phyloP scores from a whole-genome alignment of 2,888 invertebrate species.

The Oeneis ivallda region DNA sequence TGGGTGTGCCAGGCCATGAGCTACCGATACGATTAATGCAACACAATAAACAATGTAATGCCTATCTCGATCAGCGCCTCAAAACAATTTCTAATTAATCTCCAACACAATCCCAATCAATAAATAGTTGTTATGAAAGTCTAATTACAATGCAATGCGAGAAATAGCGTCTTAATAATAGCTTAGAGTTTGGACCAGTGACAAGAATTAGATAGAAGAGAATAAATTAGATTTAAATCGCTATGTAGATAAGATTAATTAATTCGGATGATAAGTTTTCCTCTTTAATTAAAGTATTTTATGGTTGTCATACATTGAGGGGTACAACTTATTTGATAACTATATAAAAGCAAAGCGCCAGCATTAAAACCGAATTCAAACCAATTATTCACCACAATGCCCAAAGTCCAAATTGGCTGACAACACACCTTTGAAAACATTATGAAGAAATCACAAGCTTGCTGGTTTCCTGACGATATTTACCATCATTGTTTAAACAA shows the following conservation, averaged over 20 bases:
- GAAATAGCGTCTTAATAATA: constrained; percentile 47
- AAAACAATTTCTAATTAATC: constrained; percentile 73
- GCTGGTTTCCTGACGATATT: no score
- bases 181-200: constrained; percentile 51
- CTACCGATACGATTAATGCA: constrained; percentile 53
- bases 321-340: background rate
- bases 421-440: no score
- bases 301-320: constrained; percentile 24
- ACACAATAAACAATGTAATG: constrained; percentile 60
- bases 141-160: constrained; percentile 55
- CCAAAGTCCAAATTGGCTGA: no score
- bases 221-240: constrained; percentile 49
- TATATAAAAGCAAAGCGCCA: background rate
- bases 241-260: constrained; percentile 37
- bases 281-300: constrained; percentile 35
- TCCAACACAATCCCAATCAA: constrained; percentile 64
- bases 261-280: constrained; percentile 39
- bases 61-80: constrained; percentile 60
- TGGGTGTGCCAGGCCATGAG: constrained; percentile 61
- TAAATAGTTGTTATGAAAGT: constrained; percentile 72
- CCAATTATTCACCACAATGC: no score
- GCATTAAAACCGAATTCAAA: background rate
- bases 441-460: no score
- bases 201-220: constrained; percentile 47
- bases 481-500: no score